phyloP scores from a whole-genome alignment of 1,140 invertebrate species.

The Tetranychus cinnabarinus region DNA sequence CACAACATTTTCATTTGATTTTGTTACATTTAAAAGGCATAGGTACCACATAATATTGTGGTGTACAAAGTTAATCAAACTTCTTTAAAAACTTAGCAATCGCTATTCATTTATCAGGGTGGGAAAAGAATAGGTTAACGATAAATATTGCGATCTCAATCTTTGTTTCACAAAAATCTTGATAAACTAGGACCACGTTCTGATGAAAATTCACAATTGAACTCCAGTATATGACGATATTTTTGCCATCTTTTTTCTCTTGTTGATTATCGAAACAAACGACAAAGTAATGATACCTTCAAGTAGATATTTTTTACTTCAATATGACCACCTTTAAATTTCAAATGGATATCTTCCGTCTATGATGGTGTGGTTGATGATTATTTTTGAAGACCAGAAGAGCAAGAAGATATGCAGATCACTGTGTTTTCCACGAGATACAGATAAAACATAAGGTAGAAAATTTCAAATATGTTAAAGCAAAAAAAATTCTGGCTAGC shows the following conservation, averaged over 20 bases:
- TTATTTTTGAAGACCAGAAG: conserved; percentile 30
- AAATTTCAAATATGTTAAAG: no score
- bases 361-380: conserved; percentile 34
- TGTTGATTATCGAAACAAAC: conserved; percentile 27
- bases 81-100: conserved; percentile 69
- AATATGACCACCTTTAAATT: conserved; percentile 74
- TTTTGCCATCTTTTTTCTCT: not conserved
- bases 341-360: conserved; percentile 80
- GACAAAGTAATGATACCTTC: conserved; percentile 27
- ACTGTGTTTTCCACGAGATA: conserved; percentile 40
- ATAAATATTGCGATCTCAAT: conserved; percentile 53
- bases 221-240: conserved; percentile 56
- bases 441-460: conserved; percentile 46
- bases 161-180: conserved; percentile 53
- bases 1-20: not conserved
- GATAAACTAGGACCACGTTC: conserved; percentile 63
- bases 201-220: conserved; percentile 95
- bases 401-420: conserved; percentile 54
- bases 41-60: not conserved
- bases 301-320: conserved; percentile 57
- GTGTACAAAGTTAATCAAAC: conserved; percentile 4
- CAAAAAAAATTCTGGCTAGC: no score
- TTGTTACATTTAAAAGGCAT: not conserved
- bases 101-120: conserved; percentile 77
- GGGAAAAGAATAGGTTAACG: conserved; percentile 61